Conservation (phyloP, 2,888 invertebrate species). For the Monochamus alternatus region DNA sequence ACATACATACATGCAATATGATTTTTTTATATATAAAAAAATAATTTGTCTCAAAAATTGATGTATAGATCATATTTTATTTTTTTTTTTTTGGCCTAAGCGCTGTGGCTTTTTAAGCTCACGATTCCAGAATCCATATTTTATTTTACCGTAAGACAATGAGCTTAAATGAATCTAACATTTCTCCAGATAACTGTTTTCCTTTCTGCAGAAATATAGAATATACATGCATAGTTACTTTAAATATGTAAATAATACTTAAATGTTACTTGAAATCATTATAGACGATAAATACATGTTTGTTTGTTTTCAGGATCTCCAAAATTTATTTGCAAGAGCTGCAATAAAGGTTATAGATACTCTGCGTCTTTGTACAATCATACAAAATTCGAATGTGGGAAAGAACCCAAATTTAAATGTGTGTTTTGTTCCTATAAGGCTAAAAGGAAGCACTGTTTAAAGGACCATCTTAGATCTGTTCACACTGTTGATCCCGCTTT, state of each 20-base stretch:
- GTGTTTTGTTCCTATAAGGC: constrained; percentile 30
- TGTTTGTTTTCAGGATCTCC: constrained; percentile 21
- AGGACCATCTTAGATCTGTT: constrained; percentile 42
- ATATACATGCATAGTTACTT: too few relatives aligned
- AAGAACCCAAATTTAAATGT: constrained; percentile 34
- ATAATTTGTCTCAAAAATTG: too few relatives aligned
- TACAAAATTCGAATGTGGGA: constrained; percentile 46
- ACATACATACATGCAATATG: too few relatives aligned
- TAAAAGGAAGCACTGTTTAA: constrained; percentile 46
- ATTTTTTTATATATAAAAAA: too few relatives aligned
- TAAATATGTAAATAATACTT: background rate
- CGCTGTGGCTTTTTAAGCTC: too few relatives aligned
- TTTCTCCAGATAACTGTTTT: too few relatives aligned
- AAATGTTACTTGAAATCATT: background rate
- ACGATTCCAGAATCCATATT: too few relatives aligned
- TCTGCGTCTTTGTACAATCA: constrained; percentile 43
- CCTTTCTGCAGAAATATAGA: too few relatives aligned
- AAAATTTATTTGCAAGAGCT: constrained; percentile 42
- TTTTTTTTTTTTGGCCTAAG: too few relatives aligned
- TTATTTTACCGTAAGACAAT: too few relatives aligned
- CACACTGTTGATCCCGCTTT: constrained; percentile 27
- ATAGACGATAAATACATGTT: background rate
- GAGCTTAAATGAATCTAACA: too few relatives aligned
- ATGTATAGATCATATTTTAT: too few relatives aligned
- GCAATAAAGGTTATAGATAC: constrained; percentile 46